Evolutionary conservation across 2,888 invertebrate species (phyloP).

Genomic region (Habrosyne pyritoides): DNA sequence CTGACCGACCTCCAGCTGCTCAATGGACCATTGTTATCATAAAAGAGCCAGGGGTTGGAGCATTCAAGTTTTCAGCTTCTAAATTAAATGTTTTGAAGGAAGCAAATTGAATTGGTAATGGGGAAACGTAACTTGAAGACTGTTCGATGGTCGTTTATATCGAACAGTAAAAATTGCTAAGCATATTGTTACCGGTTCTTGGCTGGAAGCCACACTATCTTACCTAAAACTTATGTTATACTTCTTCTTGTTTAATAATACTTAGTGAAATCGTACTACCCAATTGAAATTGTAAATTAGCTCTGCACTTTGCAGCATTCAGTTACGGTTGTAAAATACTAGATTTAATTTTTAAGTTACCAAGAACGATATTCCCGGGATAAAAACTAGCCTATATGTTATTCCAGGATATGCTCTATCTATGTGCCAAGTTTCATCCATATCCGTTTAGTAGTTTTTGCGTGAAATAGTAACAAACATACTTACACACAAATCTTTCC

Average conservation of each 20-base stretch:
- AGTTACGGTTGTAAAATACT: not conserved
- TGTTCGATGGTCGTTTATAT: not conserved
- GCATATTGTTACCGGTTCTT: not conserved
- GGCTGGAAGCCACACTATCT: not conserved
- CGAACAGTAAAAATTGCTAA: not conserved
- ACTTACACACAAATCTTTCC: too few species aligned
- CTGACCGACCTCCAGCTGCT: conserved; percentile 24
- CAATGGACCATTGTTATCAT: conserved; percentile 28
- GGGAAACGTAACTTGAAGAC: not conserved
- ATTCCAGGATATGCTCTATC: too few species aligned
- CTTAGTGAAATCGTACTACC: not conserved
- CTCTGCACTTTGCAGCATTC: not conserved
- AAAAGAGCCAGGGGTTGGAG: conserved; percentile 22
- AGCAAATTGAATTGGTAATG: not conserved
- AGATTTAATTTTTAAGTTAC: too few species aligned
- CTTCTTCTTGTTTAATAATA: not conserved
- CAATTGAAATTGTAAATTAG: not conserved
- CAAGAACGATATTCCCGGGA: too few species aligned
- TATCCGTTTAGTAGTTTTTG: too few species aligned
- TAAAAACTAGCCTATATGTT: too few species aligned
- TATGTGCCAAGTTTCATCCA: too few species aligned
- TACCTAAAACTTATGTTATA: not conserved
- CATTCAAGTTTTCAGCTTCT: conserved; percentile 13
- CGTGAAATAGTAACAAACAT: too few species aligned
- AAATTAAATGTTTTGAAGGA: not conserved